phyloP scores from a whole-genome alignment of 1,140 invertebrate species.

The Eriocheir sinensis region DNA sequence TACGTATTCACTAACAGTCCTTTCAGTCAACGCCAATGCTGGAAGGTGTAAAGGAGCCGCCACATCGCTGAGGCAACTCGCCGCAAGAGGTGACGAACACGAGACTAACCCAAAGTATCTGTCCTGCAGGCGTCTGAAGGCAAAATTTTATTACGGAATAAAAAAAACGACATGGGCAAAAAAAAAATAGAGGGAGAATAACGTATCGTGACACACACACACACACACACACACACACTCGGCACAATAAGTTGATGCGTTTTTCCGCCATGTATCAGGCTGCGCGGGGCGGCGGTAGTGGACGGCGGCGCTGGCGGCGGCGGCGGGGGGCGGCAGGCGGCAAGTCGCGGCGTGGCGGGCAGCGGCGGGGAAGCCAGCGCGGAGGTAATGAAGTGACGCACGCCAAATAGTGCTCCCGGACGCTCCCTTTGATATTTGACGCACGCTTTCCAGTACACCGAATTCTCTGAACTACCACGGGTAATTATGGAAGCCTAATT shows the following conservation, averaged over 20 bases:
- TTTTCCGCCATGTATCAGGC: neutral
- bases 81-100: too few species aligned
- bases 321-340: neutral
- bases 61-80: too few species aligned
- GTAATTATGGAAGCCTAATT: slow-evolving; percentile 25
- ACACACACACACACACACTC: slow-evolving; percentile 12
- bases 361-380: neutral
- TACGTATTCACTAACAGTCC: too few species aligned
- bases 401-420: slow-evolving; percentile 2
- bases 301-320: too few species aligned
- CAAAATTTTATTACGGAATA: too few species aligned
- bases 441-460: slow-evolving; percentile 2
- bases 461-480: slow-evolving; percentile 23
- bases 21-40: too few species aligned
- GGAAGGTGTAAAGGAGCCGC: too few species aligned
- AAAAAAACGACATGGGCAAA: too few species aligned
- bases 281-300: neutral
- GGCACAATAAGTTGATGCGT: neutral
- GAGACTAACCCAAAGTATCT: too few species aligned
- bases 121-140: too few species aligned
- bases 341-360: neutral
- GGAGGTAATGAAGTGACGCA: slow-evolving; percentile 1
- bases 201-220: neutral
- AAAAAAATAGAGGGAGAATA: too few species aligned
- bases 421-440: slow-evolving; percentile 14